Evolutionary conservation across 2,113 vertebrate species (phyloP), one percentile per base, ranked within the genome.

Genomic region (Barbus barbus): DNA sequence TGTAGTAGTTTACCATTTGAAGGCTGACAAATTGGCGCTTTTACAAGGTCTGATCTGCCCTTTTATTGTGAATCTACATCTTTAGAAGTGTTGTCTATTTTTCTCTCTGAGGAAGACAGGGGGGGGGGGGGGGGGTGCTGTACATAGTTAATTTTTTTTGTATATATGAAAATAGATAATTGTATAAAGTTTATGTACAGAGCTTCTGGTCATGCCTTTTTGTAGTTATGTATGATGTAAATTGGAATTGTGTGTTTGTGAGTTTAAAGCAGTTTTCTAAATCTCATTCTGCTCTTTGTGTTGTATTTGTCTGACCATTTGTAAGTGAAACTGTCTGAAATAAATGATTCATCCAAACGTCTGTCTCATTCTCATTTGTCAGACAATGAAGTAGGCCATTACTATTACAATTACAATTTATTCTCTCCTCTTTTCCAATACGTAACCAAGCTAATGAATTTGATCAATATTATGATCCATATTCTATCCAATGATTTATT

Each of bases 171-270:
- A 74, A 86, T 86, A 71, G 20, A 58, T 78, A 46, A 58, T 26
- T 86, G 82, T 83, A 75, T 65, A 83, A 63, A 84, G 16, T 61
- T 56, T 56, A 65, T 87, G 82, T 87, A 84, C 82, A 87, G 36
- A 81, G 41, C 48, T 83, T 72, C 26, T 41, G 69, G 31, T 67
- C 38, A 65, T 84, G 53, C 51, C 26, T 72, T 87, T 86, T 87
- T 87, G 77, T 87, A 84, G 65, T 76, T 53, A 61, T 74, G 20
- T 53, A 61, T 74, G 20, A 76, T 86, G 41, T 78, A 9, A 73
- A 84, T 56, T 51, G 33, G 36, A 36, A 18, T 72, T 82, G 61
- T 82, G 26, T 83, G 48, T 83, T 78, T 69, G 71, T 44, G 18
- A 24, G 31, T 48, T 86, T 76, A 36, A 76, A 28, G 72, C 14